Evolutionary conservation across 92 coral and sea anemone genomes (phyloP).

Genomic region (Paramuricea clavata): DNA sequence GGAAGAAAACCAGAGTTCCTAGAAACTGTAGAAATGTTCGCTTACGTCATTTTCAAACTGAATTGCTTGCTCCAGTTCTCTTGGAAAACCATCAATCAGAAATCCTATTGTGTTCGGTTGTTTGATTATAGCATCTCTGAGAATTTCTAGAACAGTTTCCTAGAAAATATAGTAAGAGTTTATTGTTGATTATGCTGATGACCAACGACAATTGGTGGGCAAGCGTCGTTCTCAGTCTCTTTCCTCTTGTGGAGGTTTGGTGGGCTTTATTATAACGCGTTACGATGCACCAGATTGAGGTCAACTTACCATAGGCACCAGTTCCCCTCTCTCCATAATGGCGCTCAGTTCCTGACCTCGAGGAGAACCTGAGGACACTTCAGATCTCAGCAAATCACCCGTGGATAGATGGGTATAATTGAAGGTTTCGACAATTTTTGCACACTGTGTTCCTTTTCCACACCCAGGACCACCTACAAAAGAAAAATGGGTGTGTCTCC

Average conservation of each 20-base stretch:
- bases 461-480: constrained; percentile 96
- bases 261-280: too few species aligned
- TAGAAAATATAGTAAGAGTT: background rate
- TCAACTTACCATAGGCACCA: constrained; percentile 80
- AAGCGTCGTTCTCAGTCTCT: background rate
- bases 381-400: constrained; percentile 88
- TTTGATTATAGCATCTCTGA: constrained; percentile 87
- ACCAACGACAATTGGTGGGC: background rate
- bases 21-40: too few species aligned
- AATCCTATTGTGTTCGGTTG: constrained; percentile 93
- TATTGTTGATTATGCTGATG: background rate
- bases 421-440: constrained; percentile 84
- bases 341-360: constrained; percentile 84
- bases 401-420: constrained; percentile 93
- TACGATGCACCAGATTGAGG: background rate
- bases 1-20: too few species aligned
- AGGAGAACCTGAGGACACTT: constrained; percentile 81
- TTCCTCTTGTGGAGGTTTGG: too few species aligned
- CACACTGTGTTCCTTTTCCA: constrained; percentile 99
- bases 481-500: too few species aligned
- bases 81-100: constrained; percentile 93
- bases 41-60: constrained; percentile 97
- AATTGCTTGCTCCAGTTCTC: constrained; percentile 88
- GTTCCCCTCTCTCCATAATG: constrained; percentile 92
- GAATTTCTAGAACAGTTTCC: constrained; percentile 84